Percentiles rank a stretch among this genome's conserved stretches.
Conservation (phyloP, 1,140 invertebrate species). For the Drosophila nigrodunni region DNA sequence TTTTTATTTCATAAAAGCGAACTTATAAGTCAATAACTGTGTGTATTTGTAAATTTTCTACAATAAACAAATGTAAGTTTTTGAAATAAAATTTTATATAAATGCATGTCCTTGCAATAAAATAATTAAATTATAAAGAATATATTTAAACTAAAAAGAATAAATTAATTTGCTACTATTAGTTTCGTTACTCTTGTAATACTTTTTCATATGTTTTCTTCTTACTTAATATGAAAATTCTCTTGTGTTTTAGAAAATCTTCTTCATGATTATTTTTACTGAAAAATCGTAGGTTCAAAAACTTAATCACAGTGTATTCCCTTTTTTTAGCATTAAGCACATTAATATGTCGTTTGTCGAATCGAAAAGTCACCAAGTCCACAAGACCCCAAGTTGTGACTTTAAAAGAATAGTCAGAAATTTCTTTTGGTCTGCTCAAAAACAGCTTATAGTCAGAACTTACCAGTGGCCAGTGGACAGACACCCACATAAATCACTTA, state of each 20-base stretch:
- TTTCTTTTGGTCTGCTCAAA: slow-evolving; percentile 57
- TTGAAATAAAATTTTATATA: no score
- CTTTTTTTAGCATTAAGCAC: slow-evolving; percentile 26
- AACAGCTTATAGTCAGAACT: slow-evolving; percentile 30
- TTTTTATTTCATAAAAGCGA: slow-evolving; percentile 23
- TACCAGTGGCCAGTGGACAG: slow-evolving; percentile 47
- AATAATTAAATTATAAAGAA: no score
- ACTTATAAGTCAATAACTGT: slow-evolving; percentile 30
- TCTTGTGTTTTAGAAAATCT: no score
- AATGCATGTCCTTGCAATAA: no score
- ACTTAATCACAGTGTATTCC: neutral
- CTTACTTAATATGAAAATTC: no score
- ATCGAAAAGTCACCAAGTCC: slow-evolving; percentile 3
- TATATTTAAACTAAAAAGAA: no score
- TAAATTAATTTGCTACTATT: no score
- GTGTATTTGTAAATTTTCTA: slow-evolving; percentile 20
- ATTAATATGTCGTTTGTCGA: slow-evolving; percentile 9
- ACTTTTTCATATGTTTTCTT: no score
- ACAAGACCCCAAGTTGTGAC: neutral
- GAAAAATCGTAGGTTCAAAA: no score
- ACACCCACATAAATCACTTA: slow-evolving; percentile 70
- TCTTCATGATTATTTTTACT: no score
- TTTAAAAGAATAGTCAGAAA: slow-evolving; percentile 39
- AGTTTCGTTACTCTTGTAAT: no score
- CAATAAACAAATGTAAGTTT: no score